These are phyloP conservation scores for Phainopepla nitens DNA, from an alignment of 2,113 vertebrate genomes.

Conservation along the genomic window DNA sequence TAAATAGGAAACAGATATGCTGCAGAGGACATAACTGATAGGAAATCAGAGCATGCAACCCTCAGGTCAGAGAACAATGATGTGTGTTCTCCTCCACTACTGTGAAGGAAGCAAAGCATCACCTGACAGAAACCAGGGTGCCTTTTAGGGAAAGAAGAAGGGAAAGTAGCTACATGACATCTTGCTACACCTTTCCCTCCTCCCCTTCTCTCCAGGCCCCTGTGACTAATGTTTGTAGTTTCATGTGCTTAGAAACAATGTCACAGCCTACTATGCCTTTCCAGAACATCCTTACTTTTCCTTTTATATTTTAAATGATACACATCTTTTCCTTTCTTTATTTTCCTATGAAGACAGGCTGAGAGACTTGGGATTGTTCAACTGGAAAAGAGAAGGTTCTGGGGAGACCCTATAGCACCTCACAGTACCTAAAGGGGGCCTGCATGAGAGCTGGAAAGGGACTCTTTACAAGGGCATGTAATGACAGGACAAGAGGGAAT, in stretches of 20 bases:
- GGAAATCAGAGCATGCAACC: background rate
- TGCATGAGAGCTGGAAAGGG: background rate
- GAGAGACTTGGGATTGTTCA: background rate
- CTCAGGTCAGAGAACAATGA: background rate
- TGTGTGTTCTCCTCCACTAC: background rate
- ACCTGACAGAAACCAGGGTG: background rate
- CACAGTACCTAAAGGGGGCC: background rate
- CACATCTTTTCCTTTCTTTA: background rate
- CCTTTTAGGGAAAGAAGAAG: background rate
- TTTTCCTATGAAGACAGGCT: background rate
- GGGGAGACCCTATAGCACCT: background rate
- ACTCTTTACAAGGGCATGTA: background rate
- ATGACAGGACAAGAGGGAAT: background rate
- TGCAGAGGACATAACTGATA: background rate
- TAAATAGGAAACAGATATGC: rapidly evolving
- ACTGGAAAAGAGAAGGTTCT: background rate
- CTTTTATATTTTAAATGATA: background rate
- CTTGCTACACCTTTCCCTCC: background rate
- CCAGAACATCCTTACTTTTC: background rate
- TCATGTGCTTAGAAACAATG: background rate
- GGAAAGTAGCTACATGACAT: background rate
- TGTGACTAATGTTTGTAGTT: background rate
- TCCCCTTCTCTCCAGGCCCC: background rate
- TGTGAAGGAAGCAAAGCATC: background rate
- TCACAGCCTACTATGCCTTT: background rate